Conservation (phyloP, 2,888 invertebrate genomes). For the Myopa testacea region DNA sequence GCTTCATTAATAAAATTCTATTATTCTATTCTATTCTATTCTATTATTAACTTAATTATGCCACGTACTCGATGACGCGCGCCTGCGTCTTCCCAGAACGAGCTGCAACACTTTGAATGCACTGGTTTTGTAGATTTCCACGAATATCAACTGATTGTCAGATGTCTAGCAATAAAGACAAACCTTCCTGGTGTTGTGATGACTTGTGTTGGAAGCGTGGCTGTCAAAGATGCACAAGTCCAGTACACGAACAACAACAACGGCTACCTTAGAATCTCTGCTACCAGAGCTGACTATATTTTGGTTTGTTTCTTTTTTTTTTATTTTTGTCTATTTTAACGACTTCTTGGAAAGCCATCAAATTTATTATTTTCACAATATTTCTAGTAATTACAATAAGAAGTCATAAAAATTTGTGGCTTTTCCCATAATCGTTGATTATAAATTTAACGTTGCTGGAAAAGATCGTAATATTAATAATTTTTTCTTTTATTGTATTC, state of each 20-base stretch:
- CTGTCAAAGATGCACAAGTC: not conserved
- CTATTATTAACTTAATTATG: conserved; percentile 19
- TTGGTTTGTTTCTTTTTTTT: not conserved
- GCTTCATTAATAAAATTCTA: no score
- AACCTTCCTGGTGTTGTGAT: not conserved
- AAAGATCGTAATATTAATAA: not conserved
- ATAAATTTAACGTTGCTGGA: not conserved
- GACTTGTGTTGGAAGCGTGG: conserved; percentile 25
- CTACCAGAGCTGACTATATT: not conserved
- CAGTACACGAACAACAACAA: not conserved
- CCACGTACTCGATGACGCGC: conserved; percentile 22
- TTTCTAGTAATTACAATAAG: conserved; percentile 44
- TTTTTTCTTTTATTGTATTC: conserved; percentile 6
- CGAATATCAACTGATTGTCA: not conserved
- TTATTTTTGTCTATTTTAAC: conserved; percentile 35
- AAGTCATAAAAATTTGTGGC: conserved; percentile 40
- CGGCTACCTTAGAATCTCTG: not conserved
- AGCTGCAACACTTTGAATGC: not conserved
- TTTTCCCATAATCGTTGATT: not conserved
- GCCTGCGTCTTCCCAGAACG: conserved; percentile 14
- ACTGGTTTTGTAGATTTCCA: conserved; percentile 14
- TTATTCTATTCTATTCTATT: no score
- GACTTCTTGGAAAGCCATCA: conserved; percentile 49
- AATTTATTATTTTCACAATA: conserved; percentile 45
- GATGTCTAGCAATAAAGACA: not conserved